phyloP scores from a whole-genome alignment of 2,888 invertebrate species.

The Platycheirus rosarum region DNA sequence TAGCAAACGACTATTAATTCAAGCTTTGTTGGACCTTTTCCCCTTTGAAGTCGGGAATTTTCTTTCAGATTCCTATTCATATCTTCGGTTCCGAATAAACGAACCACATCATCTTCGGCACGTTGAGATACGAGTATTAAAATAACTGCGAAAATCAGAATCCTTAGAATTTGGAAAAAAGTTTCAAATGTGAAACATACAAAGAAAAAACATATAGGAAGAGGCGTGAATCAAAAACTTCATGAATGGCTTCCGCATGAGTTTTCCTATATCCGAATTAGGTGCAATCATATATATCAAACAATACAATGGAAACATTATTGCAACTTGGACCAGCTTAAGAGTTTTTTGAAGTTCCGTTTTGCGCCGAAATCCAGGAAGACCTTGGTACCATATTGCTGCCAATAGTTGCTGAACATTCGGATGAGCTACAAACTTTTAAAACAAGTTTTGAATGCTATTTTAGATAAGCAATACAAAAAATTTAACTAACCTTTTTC shows the following conservation, averaged over 20 bases:
- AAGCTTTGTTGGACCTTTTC: constrained; percentile 92
- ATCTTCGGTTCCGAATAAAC: constrained; percentile 88
- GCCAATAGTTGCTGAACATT: constrained; percentile 96
- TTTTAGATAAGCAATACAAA: not conserved
- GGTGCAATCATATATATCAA: constrained; percentile 93
- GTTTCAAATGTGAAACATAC: constrained; percentile 84
- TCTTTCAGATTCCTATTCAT: constrained; percentile 86
- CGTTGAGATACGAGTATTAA: constrained; percentile 96
- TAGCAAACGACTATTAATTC: constrained; percentile 93
- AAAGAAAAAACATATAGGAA: constrained; percentile 95
- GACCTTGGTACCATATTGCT: constrained; percentile 96
- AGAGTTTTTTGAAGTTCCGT: constrained; percentile 88
- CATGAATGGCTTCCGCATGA: constrained; percentile 97
- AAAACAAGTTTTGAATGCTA: not conserved
- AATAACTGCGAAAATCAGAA: constrained; percentile 85
- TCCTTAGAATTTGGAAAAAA: too few species aligned
- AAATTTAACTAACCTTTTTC: constrained; percentile 88
- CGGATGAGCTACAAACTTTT: constrained; percentile 96
- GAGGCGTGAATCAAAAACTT: constrained; percentile 97
- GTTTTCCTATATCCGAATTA: constrained; percentile 89
- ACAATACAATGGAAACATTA: constrained; percentile 94
- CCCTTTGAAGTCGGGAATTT: constrained; percentile 89
- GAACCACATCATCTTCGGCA: constrained; percentile 90
- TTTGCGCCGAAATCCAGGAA: constrained; percentile 95
- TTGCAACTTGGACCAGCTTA: constrained; percentile 89